Conservation (phyloP, 2,113 vertebrate genomes). For the Phyllostomus hastatus region DNA sequence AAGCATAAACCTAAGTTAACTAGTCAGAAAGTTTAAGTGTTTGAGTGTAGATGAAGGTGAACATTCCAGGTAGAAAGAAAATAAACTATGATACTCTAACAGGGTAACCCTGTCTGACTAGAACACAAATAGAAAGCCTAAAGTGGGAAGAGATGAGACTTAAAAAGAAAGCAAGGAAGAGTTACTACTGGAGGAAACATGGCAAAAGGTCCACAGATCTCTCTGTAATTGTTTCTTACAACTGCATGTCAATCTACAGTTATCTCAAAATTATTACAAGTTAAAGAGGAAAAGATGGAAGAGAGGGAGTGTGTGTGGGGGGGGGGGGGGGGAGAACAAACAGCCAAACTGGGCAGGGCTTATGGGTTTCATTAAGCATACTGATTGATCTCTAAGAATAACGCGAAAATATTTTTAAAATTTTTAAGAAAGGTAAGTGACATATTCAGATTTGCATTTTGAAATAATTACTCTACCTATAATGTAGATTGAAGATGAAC, state of each 20-base stretch:
- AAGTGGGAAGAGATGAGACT: neutral
- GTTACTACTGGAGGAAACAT: neutral
- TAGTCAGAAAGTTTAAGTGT: neutral
- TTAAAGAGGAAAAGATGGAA: neutral
- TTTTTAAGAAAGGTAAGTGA: neutral
- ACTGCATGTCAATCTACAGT: neutral
- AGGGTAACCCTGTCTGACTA: neutral
- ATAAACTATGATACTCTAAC: neutral
- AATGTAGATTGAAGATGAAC: neutral
- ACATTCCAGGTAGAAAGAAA: neutral
- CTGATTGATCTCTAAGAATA: neutral
- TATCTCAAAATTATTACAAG: conserved; percentile 17
- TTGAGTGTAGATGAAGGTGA: neutral
- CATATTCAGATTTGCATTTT: neutral
- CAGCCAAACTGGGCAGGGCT: neutral
- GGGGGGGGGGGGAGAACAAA: neutral
- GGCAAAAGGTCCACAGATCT: neutral
- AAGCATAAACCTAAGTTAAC: neutral
- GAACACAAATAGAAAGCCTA: neutral
- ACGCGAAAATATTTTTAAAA: neutral
- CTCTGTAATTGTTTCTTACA: neutral
- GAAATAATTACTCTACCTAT: neutral
- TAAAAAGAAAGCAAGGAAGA: neutral
- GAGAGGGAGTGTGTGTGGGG: neutral
- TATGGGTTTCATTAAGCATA: neutral